Evolutionary conservation across 1,140 invertebrate species (phyloP), one percentile per base, ranked within the genome.

Genomic region (Himalopsyche phryganea): DNA sequence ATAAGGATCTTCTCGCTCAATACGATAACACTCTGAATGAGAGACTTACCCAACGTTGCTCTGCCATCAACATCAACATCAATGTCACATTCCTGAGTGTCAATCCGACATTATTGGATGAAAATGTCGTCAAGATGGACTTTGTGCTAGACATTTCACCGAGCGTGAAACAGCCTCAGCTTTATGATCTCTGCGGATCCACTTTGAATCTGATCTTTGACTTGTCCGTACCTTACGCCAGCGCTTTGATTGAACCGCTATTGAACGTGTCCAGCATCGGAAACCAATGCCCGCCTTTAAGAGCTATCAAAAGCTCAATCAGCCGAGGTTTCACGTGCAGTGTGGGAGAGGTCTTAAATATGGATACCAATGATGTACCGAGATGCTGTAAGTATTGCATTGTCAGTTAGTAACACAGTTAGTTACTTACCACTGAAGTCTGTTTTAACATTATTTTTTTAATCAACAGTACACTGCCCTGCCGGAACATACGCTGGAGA

Each of bases 121-220:
- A 94, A 69, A 94, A 94, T 71, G 85, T 93, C 35, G 84, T 94
- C 1, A 86, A 90, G 77, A 90, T 93, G 74, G 89, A 92, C 68
- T 96, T 92, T 61, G 84, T 93, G 13, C 72, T 97, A 1, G 86
- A 89, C n/a, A 89, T 98, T 54, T 82, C 89, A 42, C 94, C 94
- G 1, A 87, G 88, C 11, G 84, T 96, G 18, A 83, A 85, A 56
- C 91, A 96, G 77, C 88, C 89, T 2, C 88, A 94, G 68, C 74
- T 98, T 0, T 98, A 97, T 69, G 93, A 98, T 65, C 81, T 96
- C 0, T 98, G 95, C 70, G 94, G 95, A 4, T 92, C 92, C 0
- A 97, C 94, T 3, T 70, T 98, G 28, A 92, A 89, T 65, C 79
- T 97, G 2, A 94, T 97, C 64, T 98, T 97, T 69, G 94, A 98